phyloP scores from a whole-genome alignment of 2,888 invertebrate species.

The Agapetus fuscipes region DNA sequence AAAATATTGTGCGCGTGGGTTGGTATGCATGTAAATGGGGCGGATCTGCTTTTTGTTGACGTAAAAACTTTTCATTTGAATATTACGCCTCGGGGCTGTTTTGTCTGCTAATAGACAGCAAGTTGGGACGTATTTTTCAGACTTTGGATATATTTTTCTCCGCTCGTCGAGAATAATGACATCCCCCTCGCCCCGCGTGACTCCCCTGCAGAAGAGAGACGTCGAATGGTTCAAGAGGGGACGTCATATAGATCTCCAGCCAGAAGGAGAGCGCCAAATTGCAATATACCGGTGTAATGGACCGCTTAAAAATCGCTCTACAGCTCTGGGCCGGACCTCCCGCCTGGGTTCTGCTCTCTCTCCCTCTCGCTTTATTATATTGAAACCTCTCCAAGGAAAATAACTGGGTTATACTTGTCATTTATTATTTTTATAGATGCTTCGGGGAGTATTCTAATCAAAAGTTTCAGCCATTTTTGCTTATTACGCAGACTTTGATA shows the following conservation, averaged over 20 bases:
- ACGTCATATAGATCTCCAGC: slow-evolving; percentile 1
- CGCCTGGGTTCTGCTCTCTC: neutral
- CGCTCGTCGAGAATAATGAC: neutral
- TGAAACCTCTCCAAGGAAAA: neutral
- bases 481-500: too few relatives aligned
- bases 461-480: too few relatives aligned
- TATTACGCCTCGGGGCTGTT: too few relatives aligned
- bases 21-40: too few relatives aligned
- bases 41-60: too few relatives aligned
- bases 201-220: neutral
- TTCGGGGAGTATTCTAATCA: neutral
- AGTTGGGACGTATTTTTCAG: too few relatives aligned
- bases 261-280: slow-evolving; percentile 4
- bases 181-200: neutral
- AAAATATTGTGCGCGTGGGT: too few relatives aligned
- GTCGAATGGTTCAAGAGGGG: slow-evolving; percentile 3
- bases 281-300: slow-evolving; percentile 19
- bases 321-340: slow-evolving; percentile 1
- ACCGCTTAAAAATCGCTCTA: slow-evolving; percentile 17
- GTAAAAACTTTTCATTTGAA: too few relatives aligned
- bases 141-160: neutral
- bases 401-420: neutral
- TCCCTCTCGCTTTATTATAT: too few relatives aligned
- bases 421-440: neutral
- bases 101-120: too few relatives aligned